Base-by-base conservation (phyloP, 1,140 invertebrate genomes). In the Saxidomus purpurata region DNA sequence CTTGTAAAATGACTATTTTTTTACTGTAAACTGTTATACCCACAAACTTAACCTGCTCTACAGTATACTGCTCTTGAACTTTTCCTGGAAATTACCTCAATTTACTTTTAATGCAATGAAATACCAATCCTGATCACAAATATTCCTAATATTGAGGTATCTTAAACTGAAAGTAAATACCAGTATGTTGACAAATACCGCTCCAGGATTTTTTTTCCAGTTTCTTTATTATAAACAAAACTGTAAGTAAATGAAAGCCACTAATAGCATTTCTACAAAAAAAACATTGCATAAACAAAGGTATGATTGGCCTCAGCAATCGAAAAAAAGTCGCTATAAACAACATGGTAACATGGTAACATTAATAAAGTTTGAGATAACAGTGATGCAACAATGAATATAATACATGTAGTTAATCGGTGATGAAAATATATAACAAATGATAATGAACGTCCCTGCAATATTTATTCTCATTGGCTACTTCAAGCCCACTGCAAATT, bases 401-500 rank as follows among this genome's bases (percentile, higher is more conserved):
- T 79, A 34, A 36, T 59, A 52, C 17, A 40, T 15, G 38, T 25
- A 76, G 38, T 17, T 79, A 36, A 55, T 31, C 49, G 55, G 49
- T 34, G 28, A 55, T 36, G 6, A 55, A 28, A 55, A 52, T 79
- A 79, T 79, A 55, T 55, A 79, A 79, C 76, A 79, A 79, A 79
- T 55, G 76, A 77, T 52, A 31, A 79, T 79, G 76, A 79, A 36
- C 28, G 76, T 79, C 76, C 76, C 76, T 79, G 49, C 76, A 79
- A 31, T 79, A 79, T 3, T 52, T 43, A 36, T 81, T 34, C 25
- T 91, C 92, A 90, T 89, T 91, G 90, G 92, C 87, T 92, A 83
- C 92, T 90, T 91, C 77, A 87, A 83, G 86, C 89, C 87, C 86
- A 52, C 84, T 90, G 89, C 87, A 79, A 79, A 92, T 59, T 89